Evolutionary conservation across 2,888 invertebrate species (phyloP), one percentile per base, ranked within the genome.

Genomic region (Drosophila differens): DNA sequence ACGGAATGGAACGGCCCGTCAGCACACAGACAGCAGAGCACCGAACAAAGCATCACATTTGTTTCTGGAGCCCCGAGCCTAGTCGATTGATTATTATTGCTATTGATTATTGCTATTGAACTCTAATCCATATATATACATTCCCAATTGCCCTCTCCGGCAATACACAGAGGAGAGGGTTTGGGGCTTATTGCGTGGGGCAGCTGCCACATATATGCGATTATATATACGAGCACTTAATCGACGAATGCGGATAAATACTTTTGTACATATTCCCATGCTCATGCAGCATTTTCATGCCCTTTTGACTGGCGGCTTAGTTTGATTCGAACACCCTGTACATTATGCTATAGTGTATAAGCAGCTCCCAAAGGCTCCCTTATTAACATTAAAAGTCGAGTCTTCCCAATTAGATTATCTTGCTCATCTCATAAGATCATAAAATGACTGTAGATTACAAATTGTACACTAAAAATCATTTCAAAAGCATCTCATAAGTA

Each of bases 51-150:
- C 47, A 39, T 22, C 14, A 37, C 39, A 33, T 32, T 55, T 30
- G 9, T 55, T 55, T 52, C 32, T 25, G 37, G n/a, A 22, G 57
- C 37, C 53, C n/a, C 59, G n/a, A 62, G 69, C 51, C 28, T 33
- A 54, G 53, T 70, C 39, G 35, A 69, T 79, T 76, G 64, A 81
- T 79, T 71, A 76, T 75, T 72, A 82, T 82, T 77, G 60, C 62
- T 68, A 71, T 67, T 75, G 83, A 78, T 80, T 77, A 69, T 79
- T 78, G 67, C 32, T 78, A 83, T 88, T 85, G 89, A 81, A 78
- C 65, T 69, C 52, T 74, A 83, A 78, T 81, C 78, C 81, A 73
- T 71, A 73, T 74, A 74, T 25, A 61, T 37, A 28, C 28, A 60
- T 37, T 35, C 10, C 16, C 37, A 35, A n/a, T 19, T 35, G 12